These are phyloP conservation scores for Pygoscelis antarcticus DNA, from an alignment of 2,113 vertebrate species.

Conservation along the genomic window DNA sequence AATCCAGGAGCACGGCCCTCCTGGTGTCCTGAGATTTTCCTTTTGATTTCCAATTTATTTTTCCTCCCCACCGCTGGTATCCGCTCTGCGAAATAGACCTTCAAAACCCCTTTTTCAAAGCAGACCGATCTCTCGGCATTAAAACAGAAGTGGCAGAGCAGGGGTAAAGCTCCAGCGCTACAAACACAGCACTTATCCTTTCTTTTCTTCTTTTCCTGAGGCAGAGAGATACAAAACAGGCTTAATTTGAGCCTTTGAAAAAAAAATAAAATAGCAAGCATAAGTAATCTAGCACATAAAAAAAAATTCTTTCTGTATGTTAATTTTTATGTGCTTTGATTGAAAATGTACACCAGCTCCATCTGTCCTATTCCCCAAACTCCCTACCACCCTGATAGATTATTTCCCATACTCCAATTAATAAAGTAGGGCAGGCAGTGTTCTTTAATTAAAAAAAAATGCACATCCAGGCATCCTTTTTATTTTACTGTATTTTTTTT, in stretches of 20 bases:
- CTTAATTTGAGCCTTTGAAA: constrained; percentile 21
- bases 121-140: not conserved
- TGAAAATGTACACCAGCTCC: constrained; percentile 46
- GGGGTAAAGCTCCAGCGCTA: not conserved
- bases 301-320: constrained; percentile 6
- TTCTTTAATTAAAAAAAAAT: constrained; percentile 60
- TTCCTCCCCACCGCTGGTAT: not conserved
- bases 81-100: not conserved
- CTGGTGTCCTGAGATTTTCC: not conserved
- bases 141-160: not conserved
- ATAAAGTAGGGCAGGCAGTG: constrained; percentile 62
- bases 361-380: constrained; percentile 61
- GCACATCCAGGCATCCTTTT: constrained; percentile 25
- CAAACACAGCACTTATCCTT: not conserved
- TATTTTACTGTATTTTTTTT: not conserved
- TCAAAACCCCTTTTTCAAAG: not conserved
- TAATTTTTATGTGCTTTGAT: constrained; percentile 58
- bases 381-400: constrained; percentile 41
- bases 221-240: constrained; percentile 20
- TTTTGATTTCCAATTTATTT: not conserved
- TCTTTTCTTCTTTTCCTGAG: constrained; percentile 8
- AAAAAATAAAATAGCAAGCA: not conserved
- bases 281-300: constrained; percentile 1
- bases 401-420: constrained; percentile 56
- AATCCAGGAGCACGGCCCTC: not conserved